These are phyloP conservation scores for Carollia perspicillata DNA, from an alignment of 2,113 vertebrate species.

Conservation along the genomic window DNA sequence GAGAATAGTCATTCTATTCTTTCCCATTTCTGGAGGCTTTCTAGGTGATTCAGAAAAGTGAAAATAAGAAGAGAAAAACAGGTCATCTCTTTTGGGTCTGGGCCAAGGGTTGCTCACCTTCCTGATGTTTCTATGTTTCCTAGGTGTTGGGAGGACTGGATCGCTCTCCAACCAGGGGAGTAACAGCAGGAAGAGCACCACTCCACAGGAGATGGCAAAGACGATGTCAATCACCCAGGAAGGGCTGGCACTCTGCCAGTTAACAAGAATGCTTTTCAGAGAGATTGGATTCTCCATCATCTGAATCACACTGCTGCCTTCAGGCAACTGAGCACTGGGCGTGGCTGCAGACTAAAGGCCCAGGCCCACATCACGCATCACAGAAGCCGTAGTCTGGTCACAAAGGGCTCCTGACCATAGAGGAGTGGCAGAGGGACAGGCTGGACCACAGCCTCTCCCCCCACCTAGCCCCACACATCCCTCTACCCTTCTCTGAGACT, in stretches of 20 bases:
- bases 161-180: not conserved
- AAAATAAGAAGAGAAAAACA: not conserved
- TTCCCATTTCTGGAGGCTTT: not conserved
- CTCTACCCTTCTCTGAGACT: no score
- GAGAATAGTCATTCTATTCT: not conserved
- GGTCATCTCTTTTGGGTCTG: not conserved
- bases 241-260: not conserved
- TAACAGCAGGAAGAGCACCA: not conserved
- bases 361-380: not conserved
- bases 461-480: not conserved
- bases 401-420: not conserved
- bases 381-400: not conserved
- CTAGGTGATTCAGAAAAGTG: not conserved
- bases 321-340: not conserved
- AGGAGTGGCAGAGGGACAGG: not conserved
- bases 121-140: not conserved
- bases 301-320: not conserved
- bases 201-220: not conserved
- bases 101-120: not conserved
- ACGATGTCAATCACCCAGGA: not conserved
- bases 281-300: not conserved
- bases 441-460: no score
- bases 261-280: not conserved
- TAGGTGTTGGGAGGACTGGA: no score
- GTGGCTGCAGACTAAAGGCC: rapidly evolving